These are phyloP conservation scores for Artemia sp. DNA, from an alignment of 2,888 invertebrate genomes.

Conservation along the genomic window DNA sequence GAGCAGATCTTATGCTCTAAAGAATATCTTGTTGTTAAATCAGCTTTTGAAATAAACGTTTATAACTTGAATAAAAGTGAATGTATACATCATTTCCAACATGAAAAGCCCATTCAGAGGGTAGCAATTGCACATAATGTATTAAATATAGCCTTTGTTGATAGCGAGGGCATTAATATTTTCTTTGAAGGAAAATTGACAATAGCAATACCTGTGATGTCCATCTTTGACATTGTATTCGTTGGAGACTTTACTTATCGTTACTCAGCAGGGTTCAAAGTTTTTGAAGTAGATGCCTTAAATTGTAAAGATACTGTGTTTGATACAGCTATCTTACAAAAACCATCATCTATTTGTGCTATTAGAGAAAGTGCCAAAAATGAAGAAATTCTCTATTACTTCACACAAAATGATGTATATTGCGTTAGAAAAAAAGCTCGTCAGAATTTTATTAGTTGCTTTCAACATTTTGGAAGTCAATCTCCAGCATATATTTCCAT, in stretches of 20 bases:
- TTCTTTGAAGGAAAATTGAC: not conserved
- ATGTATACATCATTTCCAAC: not conserved
- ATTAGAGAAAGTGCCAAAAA: not conserved
- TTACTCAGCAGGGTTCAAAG: not conserved
- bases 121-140: not conserved
- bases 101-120: not conserved
- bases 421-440: not conserved
- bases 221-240: not conserved
- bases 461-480: not conserved
- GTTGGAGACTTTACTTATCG: not conserved
- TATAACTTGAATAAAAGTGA: not conserved
- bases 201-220: not conserved
- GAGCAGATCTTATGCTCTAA: not conserved
- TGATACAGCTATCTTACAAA: not conserved
- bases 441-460: not conserved
- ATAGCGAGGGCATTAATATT: not conserved
- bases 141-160: not conserved
- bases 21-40: not conserved
- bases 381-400: not conserved
- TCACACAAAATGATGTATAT: constrained; percentile 1
- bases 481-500: not conserved
- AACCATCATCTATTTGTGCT: not conserved
- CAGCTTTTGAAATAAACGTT: not conserved
- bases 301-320: not conserved
- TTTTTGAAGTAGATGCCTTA: not conserved